phyloP scores from a whole-genome alignment of 1,140 invertebrate species.

The Drosophila mayri region DNA sequence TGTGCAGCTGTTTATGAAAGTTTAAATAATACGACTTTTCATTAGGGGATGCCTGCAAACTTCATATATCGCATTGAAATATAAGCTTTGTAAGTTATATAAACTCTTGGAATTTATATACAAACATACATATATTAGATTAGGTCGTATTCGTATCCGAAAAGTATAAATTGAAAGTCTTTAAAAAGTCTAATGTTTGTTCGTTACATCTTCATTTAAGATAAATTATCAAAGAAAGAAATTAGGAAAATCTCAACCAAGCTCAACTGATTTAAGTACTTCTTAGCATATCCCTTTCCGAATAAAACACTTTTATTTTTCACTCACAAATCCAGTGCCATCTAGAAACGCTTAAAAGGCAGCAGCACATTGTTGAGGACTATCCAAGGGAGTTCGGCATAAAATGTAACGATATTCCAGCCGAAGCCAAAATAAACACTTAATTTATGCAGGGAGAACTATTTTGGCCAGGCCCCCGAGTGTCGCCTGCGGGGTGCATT shows the following conservation, averaged over 20 bases:
- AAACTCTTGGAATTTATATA: too few species aligned
- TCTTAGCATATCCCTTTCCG: neutral
- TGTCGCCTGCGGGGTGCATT: slow-evolving; percentile 37
- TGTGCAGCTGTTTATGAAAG: too few species aligned
- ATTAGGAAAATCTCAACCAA: neutral
- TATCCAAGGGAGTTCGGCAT: slow-evolving; percentile 14
- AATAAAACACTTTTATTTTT: slow-evolving; percentile 1
- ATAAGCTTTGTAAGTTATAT: too few species aligned
- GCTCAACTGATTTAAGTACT: neutral
- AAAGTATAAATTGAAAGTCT: neutral
- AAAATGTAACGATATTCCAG: slow-evolving; percentile 40
- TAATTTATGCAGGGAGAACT: slow-evolving; percentile 39
- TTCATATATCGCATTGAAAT: too few species aligned
- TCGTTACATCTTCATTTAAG: neutral
- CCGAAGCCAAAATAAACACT: slow-evolving; percentile 49
- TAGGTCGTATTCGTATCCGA: neutral
- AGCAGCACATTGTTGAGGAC: slow-evolving; percentile 24
- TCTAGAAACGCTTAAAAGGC: slow-evolving; percentile 1
- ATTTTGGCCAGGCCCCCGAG: neutral
- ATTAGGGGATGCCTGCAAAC: too few species aligned
- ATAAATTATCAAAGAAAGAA: neutral
- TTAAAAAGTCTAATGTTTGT: neutral
- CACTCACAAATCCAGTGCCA: neutral
- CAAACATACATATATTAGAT: too few species aligned
- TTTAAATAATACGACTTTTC: too few species aligned